These are phyloP conservation scores for Jaculus jaculus DNA, from an alignment of 2,113 vertebrate genomes.

Conservation along the genomic window DNA sequence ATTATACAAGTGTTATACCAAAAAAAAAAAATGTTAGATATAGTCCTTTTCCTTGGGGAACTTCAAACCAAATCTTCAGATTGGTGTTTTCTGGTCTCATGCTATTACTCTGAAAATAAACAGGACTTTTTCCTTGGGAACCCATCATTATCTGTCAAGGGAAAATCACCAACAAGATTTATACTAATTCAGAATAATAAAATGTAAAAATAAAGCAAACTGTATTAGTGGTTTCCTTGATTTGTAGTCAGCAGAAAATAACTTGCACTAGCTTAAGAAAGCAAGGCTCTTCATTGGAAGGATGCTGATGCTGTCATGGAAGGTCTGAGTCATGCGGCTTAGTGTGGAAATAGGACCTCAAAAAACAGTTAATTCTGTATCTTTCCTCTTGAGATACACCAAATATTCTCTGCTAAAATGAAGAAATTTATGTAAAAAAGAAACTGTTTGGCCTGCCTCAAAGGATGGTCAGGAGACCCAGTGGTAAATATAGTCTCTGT, in stretches of 20 bases:
- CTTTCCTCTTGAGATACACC: not conserved
- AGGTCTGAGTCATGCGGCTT: not conserved
- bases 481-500: not conserved
- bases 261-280: not conserved
- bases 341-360: not conserved
- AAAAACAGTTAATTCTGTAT: not conserved
- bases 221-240: not conserved
- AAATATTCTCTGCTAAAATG: not conserved
- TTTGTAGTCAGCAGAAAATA: conserved; percentile 26
- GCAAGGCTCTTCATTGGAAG: not conserved
- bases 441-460: accelerated
- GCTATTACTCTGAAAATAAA: conserved; percentile 38
- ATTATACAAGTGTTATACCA: not conserved
- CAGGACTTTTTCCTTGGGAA: not conserved
- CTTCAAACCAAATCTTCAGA: not conserved
- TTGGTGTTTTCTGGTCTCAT: not conserved
- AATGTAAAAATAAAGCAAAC: conserved; percentile 13
- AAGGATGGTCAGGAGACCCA: not conserved
- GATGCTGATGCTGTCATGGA: not conserved
- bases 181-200: conserved; percentile 52
- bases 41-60: not conserved
- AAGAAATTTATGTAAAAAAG: not conserved
- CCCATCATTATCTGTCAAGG: not conserved
- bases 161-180: conserved; percentile 10
- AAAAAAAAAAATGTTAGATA: not conserved